Conservation (phyloP, 1,140 invertebrate genomes). For the Piezodorus guildinii region DNA sequence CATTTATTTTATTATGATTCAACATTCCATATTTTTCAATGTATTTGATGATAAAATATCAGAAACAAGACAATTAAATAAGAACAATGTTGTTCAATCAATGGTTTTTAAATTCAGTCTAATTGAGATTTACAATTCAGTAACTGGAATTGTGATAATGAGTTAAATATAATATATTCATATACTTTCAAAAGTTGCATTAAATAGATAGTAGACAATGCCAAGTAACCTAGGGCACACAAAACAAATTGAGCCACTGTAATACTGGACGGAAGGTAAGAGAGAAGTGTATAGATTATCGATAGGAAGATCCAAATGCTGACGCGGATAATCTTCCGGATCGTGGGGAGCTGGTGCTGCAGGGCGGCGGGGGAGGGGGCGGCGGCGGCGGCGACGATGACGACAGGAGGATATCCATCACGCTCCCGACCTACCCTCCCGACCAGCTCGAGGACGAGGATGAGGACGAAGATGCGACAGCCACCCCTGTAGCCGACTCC, state of each 20-base stretch:
- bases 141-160: too few relatives aligned
- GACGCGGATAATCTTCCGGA: conserved; percentile 49
- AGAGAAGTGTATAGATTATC: conserved; percentile 33
- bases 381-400: conserved; percentile 35
- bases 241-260: conserved; percentile 1
- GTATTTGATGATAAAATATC: too few relatives aligned
- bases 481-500: conserved; percentile 21
- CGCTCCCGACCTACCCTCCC: conserved; percentile 41
- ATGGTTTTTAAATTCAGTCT: too few relatives aligned
- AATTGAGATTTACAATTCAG: too few relatives aligned
- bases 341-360: conserved; percentile 50
- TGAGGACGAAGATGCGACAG: conserved; percentile 22
- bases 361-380: conserved; percentile 40
- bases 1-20: too few relatives aligned
- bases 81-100: too few relatives aligned
- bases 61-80: too few relatives aligned
- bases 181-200: too few relatives aligned
- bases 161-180: too few relatives aligned
- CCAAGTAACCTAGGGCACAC: background rate
- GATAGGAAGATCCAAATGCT: conserved; percentile 62
- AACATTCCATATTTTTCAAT: too few relatives aligned
- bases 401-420: conserved; percentile 39
- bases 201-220: too few relatives aligned
- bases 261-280: background rate
- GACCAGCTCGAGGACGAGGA: conserved; percentile 38